Evolutionary conservation across 2,113 vertebrate genomes (phyloP).

Genomic region (Oriolus oriolus): DNA sequence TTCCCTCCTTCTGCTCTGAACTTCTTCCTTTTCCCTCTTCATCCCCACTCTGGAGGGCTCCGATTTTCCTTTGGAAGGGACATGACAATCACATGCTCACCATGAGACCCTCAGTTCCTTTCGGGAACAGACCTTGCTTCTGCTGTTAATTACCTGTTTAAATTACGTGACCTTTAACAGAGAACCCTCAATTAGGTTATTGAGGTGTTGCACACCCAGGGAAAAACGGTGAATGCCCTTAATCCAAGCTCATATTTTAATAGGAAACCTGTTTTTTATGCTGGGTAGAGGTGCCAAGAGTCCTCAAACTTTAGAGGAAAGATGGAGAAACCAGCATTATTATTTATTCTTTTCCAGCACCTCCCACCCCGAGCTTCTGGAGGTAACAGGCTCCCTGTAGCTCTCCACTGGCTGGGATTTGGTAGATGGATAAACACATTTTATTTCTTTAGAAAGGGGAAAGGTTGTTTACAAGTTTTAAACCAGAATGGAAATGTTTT

Average conservation of each 20-base stretch:
- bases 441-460: background rate
- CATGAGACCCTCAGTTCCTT: background rate
- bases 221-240: background rate
- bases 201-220: background rate
- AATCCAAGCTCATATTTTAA: background rate
- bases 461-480: constrained; percentile 43
- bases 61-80: background rate
- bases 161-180: rapidly evolving
- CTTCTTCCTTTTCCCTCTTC: background rate
- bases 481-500: constrained; percentile 31
- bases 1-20: background rate
- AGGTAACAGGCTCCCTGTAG: constrained; percentile 23
- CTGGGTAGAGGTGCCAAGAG: background rate
- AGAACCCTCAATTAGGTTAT: background rate
- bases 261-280: background rate
- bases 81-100: background rate
- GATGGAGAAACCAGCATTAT: background rate
- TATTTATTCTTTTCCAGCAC: constrained; percentile 1
- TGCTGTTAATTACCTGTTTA: background rate
- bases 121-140: background rate
- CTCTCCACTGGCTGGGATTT: background rate
- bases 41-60: background rate
- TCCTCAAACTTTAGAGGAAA: background rate
- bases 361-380: background rate
- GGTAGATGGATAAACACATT: constrained; percentile 22